Base-by-base conservation (phyloP, 2,888 invertebrate genomes). In the Alcis repandata region DNA sequence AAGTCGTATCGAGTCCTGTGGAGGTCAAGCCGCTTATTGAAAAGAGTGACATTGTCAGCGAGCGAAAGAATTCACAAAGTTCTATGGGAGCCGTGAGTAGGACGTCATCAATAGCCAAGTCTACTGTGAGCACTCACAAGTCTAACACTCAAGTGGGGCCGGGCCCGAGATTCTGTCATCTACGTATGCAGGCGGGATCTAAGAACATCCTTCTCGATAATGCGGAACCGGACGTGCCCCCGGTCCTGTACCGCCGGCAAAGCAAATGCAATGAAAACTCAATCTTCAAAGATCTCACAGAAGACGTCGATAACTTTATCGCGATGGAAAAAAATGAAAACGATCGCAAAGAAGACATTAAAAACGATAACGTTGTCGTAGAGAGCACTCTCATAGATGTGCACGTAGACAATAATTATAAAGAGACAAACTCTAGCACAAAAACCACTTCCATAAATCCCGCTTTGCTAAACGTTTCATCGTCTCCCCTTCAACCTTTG, bases 171-270 rank as follows among this genome's bases (percentile, higher is more conserved):
- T 95, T 96, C 76, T 97, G 97, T 78, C 96, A 97, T 57, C 94
- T 97, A 79, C 94, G 96, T 40, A 94, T 97, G 77, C 97, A 97
- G 78, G 95, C 95, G 7, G 97, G 96, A 7, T 96, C 96, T 11
- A 97, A 96, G 80, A 97, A 97, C 83, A 96, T 97, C 76, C 89
- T 97, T 6, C 89, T 97, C 22, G 97, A 97, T 84, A 97, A 97
- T 77, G 96, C 96, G 36, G 96, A 96, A 74, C 95, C 96, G 48
- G 94, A 94, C 70, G 94, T 96, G 32, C 95, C 96, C 13, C 97
- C 97, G 0, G 95, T 97, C 36, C 89, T 97, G 43, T 97, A 97
- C 76, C 95, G 95, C 67, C 91, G 95, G 10, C 95, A 95, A 69
- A 94, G 90, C 69, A 93, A 91, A 71, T 91, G 90, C 66, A 91